Evolutionary conservation across 2,888 invertebrate genomes (phyloP), one percentile per base, ranked within the genome.

Genomic region (Disparrhopalites patrizii): DNA sequence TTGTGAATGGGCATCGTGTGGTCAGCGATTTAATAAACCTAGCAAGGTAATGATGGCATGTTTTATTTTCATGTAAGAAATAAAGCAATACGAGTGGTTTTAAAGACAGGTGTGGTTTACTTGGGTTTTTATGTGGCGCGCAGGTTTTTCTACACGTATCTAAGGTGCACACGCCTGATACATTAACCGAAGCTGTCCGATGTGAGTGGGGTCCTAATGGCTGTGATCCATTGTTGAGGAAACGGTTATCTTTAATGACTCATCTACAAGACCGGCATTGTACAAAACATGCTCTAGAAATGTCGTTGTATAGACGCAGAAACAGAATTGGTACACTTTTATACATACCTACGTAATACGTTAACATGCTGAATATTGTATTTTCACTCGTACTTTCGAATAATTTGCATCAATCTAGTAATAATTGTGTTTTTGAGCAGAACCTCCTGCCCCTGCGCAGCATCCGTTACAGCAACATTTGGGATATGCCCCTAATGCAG

Each of bases 241-340:
- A 90, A 78, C 86, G 93, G 62, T 96, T 96, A 82, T 98, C 98
- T 1, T 82, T 98, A 38, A 92, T 97, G 86, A 97, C 98, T 67
- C 99, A 99, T 81, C 84, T 98, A 68, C 89, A 91, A 76, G 98
- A 98, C 81, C 89, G 93, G 70, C 98, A 98, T 79, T 92, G 96
- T 57, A 70, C 65, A 55, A 75, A 72, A 52, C 73, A 70, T 54
- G 73, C 73, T 18, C 67, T 76, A 57, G 75, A 76, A 64, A 58
- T 73, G 58, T 70, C 75, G 3, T 36, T 70, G 15, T 73, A 73
- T 50, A 65, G 74, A 7, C 69, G 75, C 27, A 71, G 71, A 68
- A 72, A 73, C 40, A 74, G 73, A 69, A 74, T 76, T 43, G 75
- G 75, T 75, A 64, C 10, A 25, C n/a, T n/a, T n/a, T n/a, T n/a